phyloP scores from a whole-genome alignment of 1,140 invertebrate genomes.

The Bombus consobrinus region DNA sequence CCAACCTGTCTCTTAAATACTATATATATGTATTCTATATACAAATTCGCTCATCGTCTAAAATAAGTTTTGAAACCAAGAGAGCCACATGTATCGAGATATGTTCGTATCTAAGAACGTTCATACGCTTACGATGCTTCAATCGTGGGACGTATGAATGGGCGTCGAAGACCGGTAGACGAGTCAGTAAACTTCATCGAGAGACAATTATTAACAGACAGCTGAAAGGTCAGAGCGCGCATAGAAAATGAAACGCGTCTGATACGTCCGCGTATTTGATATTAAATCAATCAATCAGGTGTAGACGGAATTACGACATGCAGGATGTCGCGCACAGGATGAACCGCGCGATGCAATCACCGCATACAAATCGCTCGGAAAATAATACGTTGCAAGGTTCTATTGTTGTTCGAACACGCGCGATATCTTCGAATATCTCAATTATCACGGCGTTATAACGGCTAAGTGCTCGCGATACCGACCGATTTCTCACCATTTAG shows the following conservation, averaged over 20 bases:
- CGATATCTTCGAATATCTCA: constrained; percentile 30
- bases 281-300: constrained; percentile 7
- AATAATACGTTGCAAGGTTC: constrained; percentile 16
- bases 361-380: constrained; percentile 19
- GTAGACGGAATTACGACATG: too few relatives aligned
- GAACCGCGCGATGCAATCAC: background rate
- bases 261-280: background rate
- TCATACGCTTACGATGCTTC: too few relatives aligned
- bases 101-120: too few relatives aligned
- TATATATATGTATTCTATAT: too few relatives aligned
- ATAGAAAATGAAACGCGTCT: background rate
- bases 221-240: background rate
- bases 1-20: too few relatives aligned
- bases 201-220: constrained; percentile 13
- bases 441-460: constrained; percentile 10
- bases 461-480: constrained; percentile 2
- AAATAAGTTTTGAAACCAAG: too few relatives aligned
- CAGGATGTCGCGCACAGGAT: background rate
- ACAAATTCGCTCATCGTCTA: too few relatives aligned
- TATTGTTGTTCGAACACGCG: background rate
- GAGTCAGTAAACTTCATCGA: constrained; percentile 17
- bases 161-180: background rate
- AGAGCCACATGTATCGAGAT: too few relatives aligned
- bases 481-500: constrained; percentile 13
- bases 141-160: too few relatives aligned